Conservation (phyloP, 1,140 invertebrate genomes). For the Magallana ariakensis region DNA sequence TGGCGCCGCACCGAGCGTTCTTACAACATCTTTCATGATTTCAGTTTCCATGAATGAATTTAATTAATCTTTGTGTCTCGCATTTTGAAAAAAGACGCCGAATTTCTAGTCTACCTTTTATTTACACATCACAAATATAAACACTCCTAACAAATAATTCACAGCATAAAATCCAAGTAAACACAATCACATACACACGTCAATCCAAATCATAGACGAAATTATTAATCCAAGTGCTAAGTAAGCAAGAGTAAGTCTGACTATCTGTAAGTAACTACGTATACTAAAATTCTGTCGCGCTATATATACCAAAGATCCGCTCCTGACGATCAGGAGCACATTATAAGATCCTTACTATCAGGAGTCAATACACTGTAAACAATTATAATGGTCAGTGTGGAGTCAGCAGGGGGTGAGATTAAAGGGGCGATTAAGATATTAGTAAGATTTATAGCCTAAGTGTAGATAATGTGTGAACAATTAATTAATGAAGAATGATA, state of each 20-base stretch:
- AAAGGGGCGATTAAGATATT: no score
- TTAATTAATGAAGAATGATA: background rate
- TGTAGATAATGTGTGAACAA: background rate
- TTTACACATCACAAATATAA: background rate
- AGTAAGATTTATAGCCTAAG: background rate
- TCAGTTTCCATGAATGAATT: background rate
- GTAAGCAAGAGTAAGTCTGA: background rate
- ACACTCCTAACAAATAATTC: background rate
- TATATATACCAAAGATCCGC: background rate
- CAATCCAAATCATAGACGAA: background rate
- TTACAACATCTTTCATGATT: background rate
- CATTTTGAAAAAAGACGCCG: background rate
- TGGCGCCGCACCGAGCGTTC: background rate
- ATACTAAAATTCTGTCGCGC: background rate
- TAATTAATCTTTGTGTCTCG: background rate
- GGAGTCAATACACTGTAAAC: background rate
- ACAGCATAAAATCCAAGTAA: background rate
- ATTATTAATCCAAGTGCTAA: no score
- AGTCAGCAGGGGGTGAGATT: no score
- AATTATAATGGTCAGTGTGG: background rate
- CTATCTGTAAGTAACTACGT: no score
- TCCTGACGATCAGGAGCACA: background rate
- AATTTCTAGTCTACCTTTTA: background rate
- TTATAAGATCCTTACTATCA: background rate
- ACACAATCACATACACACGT: background rate